These are phyloP conservation scores for Caretta caretta DNA, from an alignment of 2,113 vertebrate species.

Conservation along the genomic window DNA sequence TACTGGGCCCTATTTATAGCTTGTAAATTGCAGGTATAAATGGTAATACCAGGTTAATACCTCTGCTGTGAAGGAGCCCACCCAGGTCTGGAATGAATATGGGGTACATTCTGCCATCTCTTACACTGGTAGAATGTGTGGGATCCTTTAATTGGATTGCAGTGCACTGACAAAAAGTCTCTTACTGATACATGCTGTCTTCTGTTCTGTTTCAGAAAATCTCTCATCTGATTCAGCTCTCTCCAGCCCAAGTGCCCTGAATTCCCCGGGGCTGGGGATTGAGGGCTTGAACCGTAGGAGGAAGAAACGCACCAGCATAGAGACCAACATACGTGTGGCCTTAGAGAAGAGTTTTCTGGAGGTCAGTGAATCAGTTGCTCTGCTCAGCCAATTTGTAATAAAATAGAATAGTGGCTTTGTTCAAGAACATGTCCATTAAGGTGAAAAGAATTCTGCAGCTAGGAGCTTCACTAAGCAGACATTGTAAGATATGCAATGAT, in stretches of 20 bases:
- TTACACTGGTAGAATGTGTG: not conserved
- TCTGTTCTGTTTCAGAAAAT: conserved; percentile 90
- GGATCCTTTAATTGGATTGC: not conserved
- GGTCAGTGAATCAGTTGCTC: conserved; percentile 79
- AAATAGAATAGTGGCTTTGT: not conserved
- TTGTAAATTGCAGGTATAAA: not conserved
- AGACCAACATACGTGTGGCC: conserved; percentile 99
- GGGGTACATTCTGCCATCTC: not conserved
- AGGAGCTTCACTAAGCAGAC: not conserved
- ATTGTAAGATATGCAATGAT: not conserved
- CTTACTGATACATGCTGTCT: conserved; percentile 26
- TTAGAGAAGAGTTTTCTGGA: conserved; percentile 99
- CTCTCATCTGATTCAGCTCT: conserved; percentile 95
- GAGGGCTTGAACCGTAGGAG: conserved; percentile 98
- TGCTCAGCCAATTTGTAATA: not conserved
- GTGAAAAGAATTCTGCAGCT: not conserved
- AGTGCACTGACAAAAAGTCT: not conserved
- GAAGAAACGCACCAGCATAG: conserved; percentile 99
- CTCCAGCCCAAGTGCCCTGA: conserved; percentile 96
- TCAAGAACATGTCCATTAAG: not conserved
- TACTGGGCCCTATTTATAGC: not conserved
- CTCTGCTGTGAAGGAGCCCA: not conserved
- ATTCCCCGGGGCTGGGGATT: conserved; percentile 92
- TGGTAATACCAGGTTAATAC: not conserved
- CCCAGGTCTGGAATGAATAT: not conserved